These are phyloP conservation scores for Chromobotia macracanthus DNA, from an alignment of 2,797 vertebrate species.

Conservation along the genomic window DNA sequence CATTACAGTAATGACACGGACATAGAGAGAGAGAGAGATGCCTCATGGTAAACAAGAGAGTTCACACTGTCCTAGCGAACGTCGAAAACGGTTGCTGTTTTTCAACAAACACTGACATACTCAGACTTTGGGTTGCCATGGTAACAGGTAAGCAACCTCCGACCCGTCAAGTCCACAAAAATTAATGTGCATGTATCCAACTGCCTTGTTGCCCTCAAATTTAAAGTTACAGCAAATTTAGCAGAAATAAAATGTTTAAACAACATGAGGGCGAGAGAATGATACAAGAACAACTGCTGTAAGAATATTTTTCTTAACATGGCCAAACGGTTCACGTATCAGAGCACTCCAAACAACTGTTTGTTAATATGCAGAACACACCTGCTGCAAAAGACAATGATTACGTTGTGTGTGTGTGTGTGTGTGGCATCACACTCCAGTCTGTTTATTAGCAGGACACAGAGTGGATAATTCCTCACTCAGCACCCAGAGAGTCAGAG, in stretches of 20 bases:
- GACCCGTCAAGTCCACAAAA: not conserved
- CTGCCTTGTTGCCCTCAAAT: not conserved
- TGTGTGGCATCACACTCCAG: not conserved
- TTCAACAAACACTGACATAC: not conserved
- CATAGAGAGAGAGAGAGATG: not conserved
- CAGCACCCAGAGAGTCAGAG: not conserved
- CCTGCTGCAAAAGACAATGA: not conserved
- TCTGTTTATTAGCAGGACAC: constrained; percentile 1
- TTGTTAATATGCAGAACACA: constrained; percentile 18
- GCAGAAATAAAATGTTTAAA: not conserved
- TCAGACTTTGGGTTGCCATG: not conserved
- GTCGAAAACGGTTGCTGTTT: too few relatives aligned
- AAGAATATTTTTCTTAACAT: not conserved
- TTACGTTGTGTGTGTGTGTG: constrained; percentile 1
- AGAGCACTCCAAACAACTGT: not conserved
- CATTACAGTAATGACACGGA: not conserved
- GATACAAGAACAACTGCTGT: not conserved
- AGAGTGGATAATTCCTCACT: constrained; percentile 4
- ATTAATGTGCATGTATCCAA: not conserved
- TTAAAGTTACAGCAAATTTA: too few relatives aligned
- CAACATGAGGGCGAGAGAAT: not conserved
- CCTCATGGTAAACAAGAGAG: not conserved
- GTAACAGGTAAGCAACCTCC: not conserved
- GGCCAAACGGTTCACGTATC: not conserved
- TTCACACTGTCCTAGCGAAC: not conserved